phyloP scores from a whole-genome alignment of 2,797 vertebrate genomes.

The Lindbergichthys nudifrons region DNA sequence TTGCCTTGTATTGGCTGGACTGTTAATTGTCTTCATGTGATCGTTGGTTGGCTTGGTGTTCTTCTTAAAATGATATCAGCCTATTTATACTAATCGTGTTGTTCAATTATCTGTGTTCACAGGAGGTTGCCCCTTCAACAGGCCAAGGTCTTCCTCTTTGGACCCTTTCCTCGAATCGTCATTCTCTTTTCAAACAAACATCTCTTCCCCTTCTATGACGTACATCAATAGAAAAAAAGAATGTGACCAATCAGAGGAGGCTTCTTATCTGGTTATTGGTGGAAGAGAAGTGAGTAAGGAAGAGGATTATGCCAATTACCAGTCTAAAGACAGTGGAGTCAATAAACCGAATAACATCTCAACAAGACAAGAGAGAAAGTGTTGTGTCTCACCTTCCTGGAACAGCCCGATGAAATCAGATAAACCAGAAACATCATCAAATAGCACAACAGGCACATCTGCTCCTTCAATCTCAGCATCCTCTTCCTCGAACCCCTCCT shows the following conservation, averaged over 20 bases:
- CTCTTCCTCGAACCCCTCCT: constrained; percentile 67
- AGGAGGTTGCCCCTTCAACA: constrained; percentile 74
- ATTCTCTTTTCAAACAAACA: constrained; percentile 46
- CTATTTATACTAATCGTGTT: constrained; percentile 28
- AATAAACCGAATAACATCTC: constrained; percentile 47
- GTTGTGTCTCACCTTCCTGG: constrained; percentile 28
- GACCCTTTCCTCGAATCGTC: constrained; percentile 79
- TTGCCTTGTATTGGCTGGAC: constrained; percentile 75
- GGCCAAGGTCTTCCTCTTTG: constrained; percentile 80
- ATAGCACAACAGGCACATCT: constrained; percentile 65
- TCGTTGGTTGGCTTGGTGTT: constrained; percentile 70
- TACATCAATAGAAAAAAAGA: constrained; percentile 50
- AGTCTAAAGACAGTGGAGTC: constrained; percentile 39
- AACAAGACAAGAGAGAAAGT: constrained; percentile 33
- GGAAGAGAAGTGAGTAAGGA: constrained; percentile 58
- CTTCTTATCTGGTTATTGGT: constrained; percentile 79
- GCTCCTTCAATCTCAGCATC: constrained; percentile 74
- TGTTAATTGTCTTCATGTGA: constrained; percentile 65
- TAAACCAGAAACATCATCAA: constrained; percentile 72
- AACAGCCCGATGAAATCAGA: constrained; percentile 52
- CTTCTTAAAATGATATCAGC: constrained; percentile 19
- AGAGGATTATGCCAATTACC: constrained; percentile 72
- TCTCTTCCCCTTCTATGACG: constrained; percentile 54
- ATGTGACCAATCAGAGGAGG: constrained; percentile 60
- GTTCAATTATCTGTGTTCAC: constrained; percentile 61